Base-by-base conservation (phyloP, 1,140 invertebrate species). In the Dreissena polymorpha region DNA sequence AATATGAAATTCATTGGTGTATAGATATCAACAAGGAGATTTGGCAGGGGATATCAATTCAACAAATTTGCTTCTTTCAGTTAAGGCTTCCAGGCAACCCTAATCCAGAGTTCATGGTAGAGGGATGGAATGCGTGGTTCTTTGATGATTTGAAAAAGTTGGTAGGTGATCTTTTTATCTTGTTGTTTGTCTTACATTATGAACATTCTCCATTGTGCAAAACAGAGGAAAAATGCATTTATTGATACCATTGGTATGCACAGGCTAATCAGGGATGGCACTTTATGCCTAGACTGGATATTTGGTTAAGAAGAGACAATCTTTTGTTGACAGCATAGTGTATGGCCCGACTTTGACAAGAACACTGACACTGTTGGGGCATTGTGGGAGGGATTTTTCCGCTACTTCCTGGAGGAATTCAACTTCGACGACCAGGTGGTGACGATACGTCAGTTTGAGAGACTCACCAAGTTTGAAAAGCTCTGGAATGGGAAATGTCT, bases 341-440 rank as follows among this genome's bases (percentile, higher is more conserved):
- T 93, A 18, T 95, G 94, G 94, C 87, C 90, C 18, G 86, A 90
- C 21, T 92, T 86, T 87, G 91, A 92, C 16, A 92, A 93, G 82
- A 95, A 95, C 88, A 92, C 88, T 14, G 90, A 93, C 81, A 89
- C 88, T 68, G 90, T 94, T n/a, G 94, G 92, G 27, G 92, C 94
- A 85, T 89, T 95, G 27, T 95, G 95, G 94, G 67, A 95, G 0
- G 93, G 93, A 0, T 91, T 95, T 81, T 90, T 95, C 16, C 83
- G 91, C 7, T 95, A 94, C 89, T 95, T 95, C 88, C 93, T 94
- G 21, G 94, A 95, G 88, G 89, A 91, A 13, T 95, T 95, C 89
- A 93, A 94, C 86, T 94, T 94, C 86, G 91, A 93, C 23, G 92
- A 94, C 12, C 73, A 92, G 87, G 95, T 95, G 10, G 92, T 95